phyloP scores from a whole-genome alignment of 2,888 invertebrate species.

The Gonocerus acuteangulatus region DNA sequence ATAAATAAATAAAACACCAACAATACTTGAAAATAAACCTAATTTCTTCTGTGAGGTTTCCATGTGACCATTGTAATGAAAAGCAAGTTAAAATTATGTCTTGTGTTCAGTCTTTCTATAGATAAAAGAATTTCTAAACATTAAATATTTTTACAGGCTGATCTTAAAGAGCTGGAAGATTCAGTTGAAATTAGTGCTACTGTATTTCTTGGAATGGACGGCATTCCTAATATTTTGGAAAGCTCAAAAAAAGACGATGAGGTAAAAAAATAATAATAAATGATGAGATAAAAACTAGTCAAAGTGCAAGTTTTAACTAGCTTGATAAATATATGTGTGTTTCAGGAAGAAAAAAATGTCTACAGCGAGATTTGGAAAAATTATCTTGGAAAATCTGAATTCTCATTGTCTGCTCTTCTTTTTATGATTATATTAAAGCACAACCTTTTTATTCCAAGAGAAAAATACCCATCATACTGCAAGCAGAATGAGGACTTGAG shows the following conservation, averaged over 20 bases:
- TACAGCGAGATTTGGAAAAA: conserved; percentile 42
- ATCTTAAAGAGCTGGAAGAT: conserved; percentile 48
- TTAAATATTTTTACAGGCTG: too few species aligned
- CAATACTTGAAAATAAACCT: too few species aligned
- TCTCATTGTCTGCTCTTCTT: conserved; percentile 47
- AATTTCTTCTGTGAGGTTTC: too few species aligned
- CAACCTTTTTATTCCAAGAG: conserved; percentile 45
- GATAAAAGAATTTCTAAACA: too few species aligned
- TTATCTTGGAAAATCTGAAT: conserved; percentile 44
- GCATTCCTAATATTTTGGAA: conserved; percentile 49
- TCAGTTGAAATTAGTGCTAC: conserved; percentile 49
- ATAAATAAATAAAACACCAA: too few species aligned
- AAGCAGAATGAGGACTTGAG: conserved; percentile 42
- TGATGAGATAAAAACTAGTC: neutral
- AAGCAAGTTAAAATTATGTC: too few species aligned
- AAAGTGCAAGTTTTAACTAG: neutral
- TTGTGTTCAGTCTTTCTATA: too few species aligned
- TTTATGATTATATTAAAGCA: conserved; percentile 46
- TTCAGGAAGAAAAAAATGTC: conserved; percentile 41
- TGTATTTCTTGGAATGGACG: conserved; percentile 49
- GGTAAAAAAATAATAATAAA: conserved; percentile 4
- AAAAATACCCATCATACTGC: conserved; percentile 41
- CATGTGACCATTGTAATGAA: too few species aligned
- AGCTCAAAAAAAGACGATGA: conserved; percentile 17
- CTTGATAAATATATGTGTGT: neutral